A percentile compares a stretch with the other conserved stretches of the same genome.
phyloP scores from a whole-genome alignment of 2,113 vertebrate species.

The Ploceus nigricollis region DNA sequence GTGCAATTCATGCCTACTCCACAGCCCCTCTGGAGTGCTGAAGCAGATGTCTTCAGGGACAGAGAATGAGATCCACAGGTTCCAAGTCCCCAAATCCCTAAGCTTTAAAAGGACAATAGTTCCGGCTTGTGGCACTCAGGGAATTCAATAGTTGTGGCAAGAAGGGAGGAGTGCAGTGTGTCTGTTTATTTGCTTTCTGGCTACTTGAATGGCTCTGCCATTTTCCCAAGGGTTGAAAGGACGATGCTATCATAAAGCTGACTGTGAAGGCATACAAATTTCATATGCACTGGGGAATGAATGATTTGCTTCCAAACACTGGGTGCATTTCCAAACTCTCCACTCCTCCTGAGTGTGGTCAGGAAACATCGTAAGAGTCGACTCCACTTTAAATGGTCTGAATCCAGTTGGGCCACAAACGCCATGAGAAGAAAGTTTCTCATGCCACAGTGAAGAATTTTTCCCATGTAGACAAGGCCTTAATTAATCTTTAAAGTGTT shows the following conservation, averaged over 20 bases:
- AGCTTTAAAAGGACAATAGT: background rate
- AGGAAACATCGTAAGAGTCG: background rate
- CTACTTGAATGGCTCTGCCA: background rate
- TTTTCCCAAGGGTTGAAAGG: conserved; percentile 57
- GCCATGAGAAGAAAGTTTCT: conserved; percentile 53
- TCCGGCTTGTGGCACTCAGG: accelerated
- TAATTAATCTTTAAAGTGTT: conserved; percentile 68
- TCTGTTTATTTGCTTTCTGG: conserved; percentile 6
- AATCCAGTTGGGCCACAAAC: conserved; percentile 54
- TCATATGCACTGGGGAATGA: background rate
- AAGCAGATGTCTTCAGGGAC: background rate
- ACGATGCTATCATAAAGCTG: background rate
- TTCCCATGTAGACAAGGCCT: conserved; percentile 62
- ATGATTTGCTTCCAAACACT: conserved; percentile 14
- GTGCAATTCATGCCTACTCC: background rate
- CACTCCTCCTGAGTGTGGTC: background rate
- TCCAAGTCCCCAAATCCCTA: background rate
- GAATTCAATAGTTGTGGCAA: background rate
- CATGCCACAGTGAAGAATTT: conserved; percentile 45
- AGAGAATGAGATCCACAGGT: background rate
- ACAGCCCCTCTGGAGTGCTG: background rate
- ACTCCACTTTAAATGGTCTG: conserved; percentile 27
- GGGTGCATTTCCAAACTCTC: conserved; percentile 25
- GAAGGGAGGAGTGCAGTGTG: background rate
- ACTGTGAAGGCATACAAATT: conserved; percentile 12